These are phyloP conservation scores for Andrena camellia DNA, from an alignment of 2,888 invertebrate genomes.

Conservation along the genomic window DNA sequence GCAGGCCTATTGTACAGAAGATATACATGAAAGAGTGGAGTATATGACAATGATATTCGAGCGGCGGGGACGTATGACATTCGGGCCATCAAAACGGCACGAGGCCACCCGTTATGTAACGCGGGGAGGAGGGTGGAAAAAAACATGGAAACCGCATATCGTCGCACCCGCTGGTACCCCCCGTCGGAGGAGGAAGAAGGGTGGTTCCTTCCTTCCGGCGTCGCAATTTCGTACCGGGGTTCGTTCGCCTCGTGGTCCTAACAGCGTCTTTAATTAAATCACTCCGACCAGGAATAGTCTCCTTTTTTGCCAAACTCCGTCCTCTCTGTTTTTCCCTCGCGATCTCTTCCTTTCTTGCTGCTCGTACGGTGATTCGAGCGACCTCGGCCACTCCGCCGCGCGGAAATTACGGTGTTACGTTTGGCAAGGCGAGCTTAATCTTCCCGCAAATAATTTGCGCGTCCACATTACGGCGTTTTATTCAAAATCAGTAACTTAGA, in stretches of 20 bases:
- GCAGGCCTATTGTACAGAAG: conserved; percentile 68
- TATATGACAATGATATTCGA: conserved; percentile 78
- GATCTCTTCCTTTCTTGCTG: conserved; percentile 17
- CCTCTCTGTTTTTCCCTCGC: conserved; percentile 4
- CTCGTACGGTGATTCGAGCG: conserved; percentile 21
- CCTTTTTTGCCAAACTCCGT: conserved; percentile 62
- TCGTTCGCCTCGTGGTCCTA: conserved; percentile 70
- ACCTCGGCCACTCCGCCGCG: conserved; percentile 56
- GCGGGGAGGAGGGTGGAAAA: conserved; percentile 82
- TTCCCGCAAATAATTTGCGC: conserved; percentile 59
- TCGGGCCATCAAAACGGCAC: conserved; percentile 82
- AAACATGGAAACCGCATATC: conserved; percentile 86
- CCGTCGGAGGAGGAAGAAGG: conserved; percentile 56
- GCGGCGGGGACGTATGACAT: conserved; percentile 76
- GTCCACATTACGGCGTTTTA: conserved; percentile 37
- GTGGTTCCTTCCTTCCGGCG: conserved; percentile 83
- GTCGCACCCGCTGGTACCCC: conserved; percentile 76
- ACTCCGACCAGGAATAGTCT: conserved; percentile 70
- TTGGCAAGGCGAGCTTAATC: conserved; percentile 53
- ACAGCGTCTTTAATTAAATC: conserved; percentile 81
- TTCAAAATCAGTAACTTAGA: conserved; percentile 22
- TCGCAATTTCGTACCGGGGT: conserved; percentile 70
- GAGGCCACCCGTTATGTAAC: conserved; percentile 78
- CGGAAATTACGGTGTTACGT: conserved; percentile 66
- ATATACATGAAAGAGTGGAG: conserved; percentile 64